Base-by-base conservation (phyloP, 2,113 vertebrate species). In the Nicator chloris region DNA sequence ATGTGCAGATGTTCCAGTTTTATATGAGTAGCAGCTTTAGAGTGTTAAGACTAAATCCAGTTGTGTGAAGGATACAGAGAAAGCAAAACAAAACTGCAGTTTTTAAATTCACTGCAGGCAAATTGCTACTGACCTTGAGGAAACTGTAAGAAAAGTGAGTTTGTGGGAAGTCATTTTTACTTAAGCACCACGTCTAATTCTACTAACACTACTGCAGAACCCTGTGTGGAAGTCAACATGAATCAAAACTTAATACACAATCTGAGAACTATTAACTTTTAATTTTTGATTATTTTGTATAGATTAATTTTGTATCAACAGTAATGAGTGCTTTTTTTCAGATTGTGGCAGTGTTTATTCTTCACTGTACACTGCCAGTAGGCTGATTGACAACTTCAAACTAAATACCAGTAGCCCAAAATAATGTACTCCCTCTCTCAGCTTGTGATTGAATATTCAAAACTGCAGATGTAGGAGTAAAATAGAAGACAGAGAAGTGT, bases 371-470 rank as follows among this genome's bases (percentile, higher is more conserved):
- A 53, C 30, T 49, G 64, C 88, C 59, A 88, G 92, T 65, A 91
- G 57, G 39, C 30, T 42, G 88, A 80, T 68, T 37, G 90, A 95
- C 92, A 92, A 90, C 86, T 88, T 92, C 94, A 92, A 88, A 91
- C 40, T 80, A 69, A 93, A 93, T 95, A 92, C 75, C 88, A 95
- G 88, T 88, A 49, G 39, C 93, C 92, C 70, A 82, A 95, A 95
- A 95, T 95, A 94, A 95, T 90, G 78, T 78, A 91, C 96, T 96
- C 92, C 88, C 72, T 95, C 96, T 93, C 96, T 86, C 94, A 94
- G 31, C 82, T 95, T 79, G 44, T 64, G 80, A 54, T 95, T 95
- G 96, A 97, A 96, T 97, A 97, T 97, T 97, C 96, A 97, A 82
- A 86, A 87, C 56, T 90, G 72, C 91, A 97, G 93, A 93, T 97